phyloP scores from a whole-genome alignment of 2,888 invertebrate genomes.

The Mechanitis messenoides region DNA sequence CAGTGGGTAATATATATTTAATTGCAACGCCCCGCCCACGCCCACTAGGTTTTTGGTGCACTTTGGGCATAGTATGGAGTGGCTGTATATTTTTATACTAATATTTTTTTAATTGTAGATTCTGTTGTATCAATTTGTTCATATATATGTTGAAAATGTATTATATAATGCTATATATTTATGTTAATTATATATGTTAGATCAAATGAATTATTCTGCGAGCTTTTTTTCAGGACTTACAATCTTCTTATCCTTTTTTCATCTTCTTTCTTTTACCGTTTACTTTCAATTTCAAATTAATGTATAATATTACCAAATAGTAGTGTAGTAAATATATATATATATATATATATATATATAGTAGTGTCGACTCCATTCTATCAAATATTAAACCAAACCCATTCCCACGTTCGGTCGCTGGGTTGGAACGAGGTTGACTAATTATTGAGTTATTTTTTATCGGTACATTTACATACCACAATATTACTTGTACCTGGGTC shows the following conservation, averaged over 20 bases:
- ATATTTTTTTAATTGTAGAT: neutral
- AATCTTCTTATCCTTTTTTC: too few species aligned
- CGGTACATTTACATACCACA: constrained; percentile 37
- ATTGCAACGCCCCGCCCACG: constrained; percentile 59
- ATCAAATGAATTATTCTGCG: too few species aligned
- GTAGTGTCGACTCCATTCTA: constrained; percentile 22
- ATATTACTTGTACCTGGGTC: constrained; percentile 26
- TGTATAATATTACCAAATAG: too few species aligned
- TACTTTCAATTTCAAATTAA: too few species aligned
- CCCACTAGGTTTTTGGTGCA: constrained; percentile 58
- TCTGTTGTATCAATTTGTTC: too few species aligned
- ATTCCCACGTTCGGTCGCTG: constrained; percentile 55
- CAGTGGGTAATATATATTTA: constrained; percentile 52
- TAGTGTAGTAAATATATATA: too few species aligned
- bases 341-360: too few species aligned
- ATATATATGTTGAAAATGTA: too few species aligned
- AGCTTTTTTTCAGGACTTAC: too few species aligned
- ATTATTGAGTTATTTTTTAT: constrained; percentile 46
- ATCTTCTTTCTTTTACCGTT: too few species aligned
- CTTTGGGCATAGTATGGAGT: constrained; percentile 35
- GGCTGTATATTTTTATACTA: constrained; percentile 5
- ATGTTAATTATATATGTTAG: too few species aligned
- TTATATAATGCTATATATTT: too few species aligned
- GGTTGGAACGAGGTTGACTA: constrained; percentile 46
- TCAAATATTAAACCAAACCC: constrained; percentile 36